A percentile compares a stretch with the other conserved stretches of the same genome.
These are phyloP conservation scores for Morpho deidamia DNA, from an alignment of 2,888 invertebrate species.

Conservation along the genomic window DNA sequence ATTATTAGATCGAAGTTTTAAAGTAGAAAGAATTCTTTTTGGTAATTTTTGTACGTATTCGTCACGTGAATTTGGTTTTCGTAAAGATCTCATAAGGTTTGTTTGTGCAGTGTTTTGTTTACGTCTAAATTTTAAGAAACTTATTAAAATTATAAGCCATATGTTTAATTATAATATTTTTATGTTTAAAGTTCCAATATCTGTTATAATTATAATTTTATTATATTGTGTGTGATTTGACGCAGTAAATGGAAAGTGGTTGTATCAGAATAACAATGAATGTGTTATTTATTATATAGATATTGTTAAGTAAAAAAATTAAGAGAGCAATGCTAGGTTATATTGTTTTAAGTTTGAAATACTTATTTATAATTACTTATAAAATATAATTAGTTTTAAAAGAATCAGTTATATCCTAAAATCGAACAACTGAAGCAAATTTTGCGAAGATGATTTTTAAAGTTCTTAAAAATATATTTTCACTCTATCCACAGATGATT, in stretches of 20 bases:
- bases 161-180: slow-evolving; percentile 42
- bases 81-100: slow-evolving; percentile 77
- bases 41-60: slow-evolving; percentile 64
- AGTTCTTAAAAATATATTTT: background rate
- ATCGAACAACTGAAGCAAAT: too few relatives aligned
- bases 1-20: slow-evolving; percentile 64
- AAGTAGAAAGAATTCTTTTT: slow-evolving; percentile 45
- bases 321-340: slow-evolving; percentile 28
- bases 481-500: background rate
- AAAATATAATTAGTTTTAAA: background rate
- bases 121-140: slow-evolving; percentile 73
- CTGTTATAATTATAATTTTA: slow-evolving; percentile 27
- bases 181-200: slow-evolving; percentile 43
- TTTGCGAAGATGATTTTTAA: too few relatives aligned
- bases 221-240: slow-evolving; percentile 30
- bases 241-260: slow-evolving; percentile 37
- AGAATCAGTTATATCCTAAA: background rate
- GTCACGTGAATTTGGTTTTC: slow-evolving; percentile 74
- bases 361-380: slow-evolving; percentile 9
- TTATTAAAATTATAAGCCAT: slow-evolving; percentile 46
- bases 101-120: slow-evolving; percentile 79
- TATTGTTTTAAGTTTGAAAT: slow-evolving; percentile 17
- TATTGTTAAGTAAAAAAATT: slow-evolving; percentile 25
- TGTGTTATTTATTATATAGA: slow-evolving; percentile 75
- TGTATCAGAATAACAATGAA: slow-evolving; percentile 46